Base-by-base conservation (phyloP, 2,797 vertebrate species). In the Alauda arvensis region DNA sequence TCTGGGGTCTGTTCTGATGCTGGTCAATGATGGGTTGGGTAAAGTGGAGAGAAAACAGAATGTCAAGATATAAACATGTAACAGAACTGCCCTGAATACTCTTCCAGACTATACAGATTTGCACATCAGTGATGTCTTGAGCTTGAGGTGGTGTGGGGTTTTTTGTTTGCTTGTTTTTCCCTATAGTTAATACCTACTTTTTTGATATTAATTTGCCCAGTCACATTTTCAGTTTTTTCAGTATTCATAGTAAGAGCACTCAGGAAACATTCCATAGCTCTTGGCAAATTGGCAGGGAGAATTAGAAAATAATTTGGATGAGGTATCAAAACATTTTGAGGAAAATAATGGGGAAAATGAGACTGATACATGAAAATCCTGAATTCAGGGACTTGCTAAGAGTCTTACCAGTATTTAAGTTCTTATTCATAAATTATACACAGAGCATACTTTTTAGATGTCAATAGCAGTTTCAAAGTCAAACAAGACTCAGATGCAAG, bases 221-320 rank as follows among this genome's bases (percentile, higher is more conserved):
- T 39, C 21, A 76, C 24, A 63, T 69, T 66, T 91, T 87, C 57
- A 79, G 2, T 9, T 33, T 40, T 57, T 75, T 62, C 48, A 59
- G 48, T 59, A 66, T 45, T 68, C 40, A 45, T 7, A 75, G 37
- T 28, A 85, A 87, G 20, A 80, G 20, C 62, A 48, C 33, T 59
- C 77, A 85, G 55, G 34, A 83, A 85, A 75, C 15, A 68, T 53
- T 18, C 43, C 42, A 39, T 17, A 66, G 43, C 48, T 69, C 49
- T n/a, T 59, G 21, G 72, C 11, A 93, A 92, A 72, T 37, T 79
- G 66, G 16, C 52, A 75, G 46, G 45, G 28, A 26, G 83, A 85
- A 93, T 71, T n/a, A 63, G 42, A 69, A 86, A 91, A 66, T 25
- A 91, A 81, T 83, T 87, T 29, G 66, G 25, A 72, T 29, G 37